These are phyloP conservation scores for Dromius quadrimaculatus DNA, from an alignment of 2,888 invertebrate species.

Conservation along the genomic window DNA sequence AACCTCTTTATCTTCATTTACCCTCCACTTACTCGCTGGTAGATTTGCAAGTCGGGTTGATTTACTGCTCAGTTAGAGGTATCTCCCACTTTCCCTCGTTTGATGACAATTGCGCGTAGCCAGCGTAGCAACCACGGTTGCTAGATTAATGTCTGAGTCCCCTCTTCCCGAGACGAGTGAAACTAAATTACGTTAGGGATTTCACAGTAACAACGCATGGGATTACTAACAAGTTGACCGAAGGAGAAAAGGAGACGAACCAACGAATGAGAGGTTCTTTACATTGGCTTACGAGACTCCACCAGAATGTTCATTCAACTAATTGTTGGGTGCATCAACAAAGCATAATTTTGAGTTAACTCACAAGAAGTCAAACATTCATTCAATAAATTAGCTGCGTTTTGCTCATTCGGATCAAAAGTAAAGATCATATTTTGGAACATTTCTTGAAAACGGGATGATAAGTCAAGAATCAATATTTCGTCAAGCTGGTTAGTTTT, in stretches of 20 bases:
- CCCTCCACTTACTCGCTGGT: neutral
- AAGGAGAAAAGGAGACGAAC: slow-evolving; percentile 10
- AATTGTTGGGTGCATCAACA: too few species aligned
- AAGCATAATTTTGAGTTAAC: too few species aligned
- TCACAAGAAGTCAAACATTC: too few species aligned
- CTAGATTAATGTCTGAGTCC: slow-evolving; percentile 43
- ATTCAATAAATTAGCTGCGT: too few species aligned
- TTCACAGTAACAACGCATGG: slow-evolving; percentile 48
- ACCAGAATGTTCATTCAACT: too few species aligned
- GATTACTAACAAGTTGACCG: slow-evolving; percentile 51
- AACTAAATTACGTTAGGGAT: slow-evolving; percentile 50
- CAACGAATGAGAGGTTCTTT: slow-evolving; percentile 30
- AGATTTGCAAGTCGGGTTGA: slow-evolving; percentile 24
- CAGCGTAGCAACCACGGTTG: slow-evolving; percentile 29
- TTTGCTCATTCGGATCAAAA: too few species aligned
- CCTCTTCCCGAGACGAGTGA: slow-evolving; percentile 45
- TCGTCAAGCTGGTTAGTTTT: too few species aligned
- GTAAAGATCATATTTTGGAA: too few species aligned
- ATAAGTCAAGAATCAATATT: too few species aligned
- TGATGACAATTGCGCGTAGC: slow-evolving; percentile 42
- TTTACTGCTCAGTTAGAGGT: slow-evolving; percentile 4
- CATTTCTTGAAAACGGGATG: too few species aligned
- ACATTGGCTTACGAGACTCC: slow-evolving; percentile 1
- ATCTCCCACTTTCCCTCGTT: slow-evolving; percentile 7
- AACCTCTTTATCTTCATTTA: slow-evolving; percentile 10